Conservation (phyloP, 2,113 vertebrate genomes). For the Carollia perspicillata region DNA sequence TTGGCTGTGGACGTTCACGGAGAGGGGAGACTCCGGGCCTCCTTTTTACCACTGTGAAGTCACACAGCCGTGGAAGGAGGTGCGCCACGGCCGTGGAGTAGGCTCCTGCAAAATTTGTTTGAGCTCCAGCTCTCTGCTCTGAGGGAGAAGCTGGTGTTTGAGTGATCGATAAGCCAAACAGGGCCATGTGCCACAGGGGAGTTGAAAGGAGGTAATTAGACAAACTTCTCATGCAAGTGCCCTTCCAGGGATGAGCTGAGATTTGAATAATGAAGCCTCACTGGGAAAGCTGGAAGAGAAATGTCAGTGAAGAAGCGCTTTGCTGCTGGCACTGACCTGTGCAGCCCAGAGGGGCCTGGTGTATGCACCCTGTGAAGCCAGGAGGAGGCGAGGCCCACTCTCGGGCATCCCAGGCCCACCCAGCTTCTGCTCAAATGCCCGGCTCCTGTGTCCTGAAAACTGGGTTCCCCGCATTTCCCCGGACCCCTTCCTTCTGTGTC, state of each 20-base stretch:
- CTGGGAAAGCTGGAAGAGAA: background rate
- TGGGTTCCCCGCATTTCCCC: rapidly evolving
- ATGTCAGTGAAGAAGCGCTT: background rate
- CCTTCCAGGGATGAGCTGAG: background rate
- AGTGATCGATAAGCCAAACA: constrained; percentile 30
- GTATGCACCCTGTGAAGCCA: rapidly evolving
- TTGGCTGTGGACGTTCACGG: background rate
- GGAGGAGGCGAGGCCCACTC: background rate
- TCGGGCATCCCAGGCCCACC: rapidly evolving
- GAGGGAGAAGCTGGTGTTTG: background rate
- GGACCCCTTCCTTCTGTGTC: background rate
- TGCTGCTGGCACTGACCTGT: background rate
- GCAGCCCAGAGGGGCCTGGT: rapidly evolving
- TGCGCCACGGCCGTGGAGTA: background rate
- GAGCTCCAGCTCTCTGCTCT: background rate
- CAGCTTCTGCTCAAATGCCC: rapidly evolving
- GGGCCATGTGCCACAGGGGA: background rate
- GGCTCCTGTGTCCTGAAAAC: rapidly evolving
- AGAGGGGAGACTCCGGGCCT: rapidly evolving
- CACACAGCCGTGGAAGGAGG: background rate
- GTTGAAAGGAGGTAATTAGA: constrained; percentile 46
- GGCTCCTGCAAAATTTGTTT: background rate
- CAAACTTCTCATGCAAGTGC: constrained; percentile 45
- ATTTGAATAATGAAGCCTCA: constrained; percentile 57
- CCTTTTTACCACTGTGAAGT: rapidly evolving